Evolutionary conservation across 1,140 invertebrate genomes (phyloP).

Genomic region (Diachasmimorpha longicaudata): DNA sequence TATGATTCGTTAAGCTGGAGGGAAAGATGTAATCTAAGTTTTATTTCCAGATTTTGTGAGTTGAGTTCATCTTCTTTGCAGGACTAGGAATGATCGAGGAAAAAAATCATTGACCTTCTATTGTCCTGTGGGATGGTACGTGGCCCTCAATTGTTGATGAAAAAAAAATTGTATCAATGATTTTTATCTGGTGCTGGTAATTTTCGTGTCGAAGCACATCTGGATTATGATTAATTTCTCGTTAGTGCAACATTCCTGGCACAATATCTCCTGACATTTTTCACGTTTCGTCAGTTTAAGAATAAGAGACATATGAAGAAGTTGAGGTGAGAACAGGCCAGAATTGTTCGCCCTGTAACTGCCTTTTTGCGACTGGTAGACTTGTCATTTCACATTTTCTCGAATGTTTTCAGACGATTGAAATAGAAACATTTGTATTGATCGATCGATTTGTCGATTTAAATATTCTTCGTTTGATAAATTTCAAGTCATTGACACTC

Average conservation of each 20-base stretch:
- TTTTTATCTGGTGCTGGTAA: background rate
- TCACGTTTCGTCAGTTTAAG: background rate
- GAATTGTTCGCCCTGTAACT: background rate
- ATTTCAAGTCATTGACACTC: slow-evolving; percentile 1
- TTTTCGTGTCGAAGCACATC: background rate
- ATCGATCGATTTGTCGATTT: background rate
- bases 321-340: background rate
- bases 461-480: background rate
- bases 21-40: background rate
- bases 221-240: background rate
- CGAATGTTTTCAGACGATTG: background rate
- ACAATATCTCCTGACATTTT: background rate
- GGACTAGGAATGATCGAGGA: background rate
- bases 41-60: background rate
- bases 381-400: background rate
- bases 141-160: slow-evolving; percentile 6
- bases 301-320: background rate
- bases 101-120: background rate
- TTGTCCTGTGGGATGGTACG: background rate
- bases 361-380: background rate
- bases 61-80: background rate
- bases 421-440: background rate
- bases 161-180: background rate
- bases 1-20: background rate
- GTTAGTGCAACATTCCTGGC: background rate